phyloP scores from a whole-genome alignment of 1,140 invertebrate species.

The Caerostris darwini region DNA sequence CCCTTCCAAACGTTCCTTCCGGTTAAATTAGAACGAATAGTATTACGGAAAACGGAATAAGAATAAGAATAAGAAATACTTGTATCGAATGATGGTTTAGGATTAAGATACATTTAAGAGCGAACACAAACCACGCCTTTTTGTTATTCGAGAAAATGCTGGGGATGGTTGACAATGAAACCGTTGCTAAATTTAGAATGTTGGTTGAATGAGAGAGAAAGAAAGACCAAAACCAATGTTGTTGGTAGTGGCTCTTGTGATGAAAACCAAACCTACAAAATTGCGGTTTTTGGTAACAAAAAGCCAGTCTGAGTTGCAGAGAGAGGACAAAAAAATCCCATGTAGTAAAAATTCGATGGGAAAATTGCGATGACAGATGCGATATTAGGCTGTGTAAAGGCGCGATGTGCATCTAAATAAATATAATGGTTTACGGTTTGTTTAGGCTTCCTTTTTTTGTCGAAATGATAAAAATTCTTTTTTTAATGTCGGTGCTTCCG shows the following conservation, averaged over 20 bases:
- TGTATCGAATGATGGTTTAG: not conserved
- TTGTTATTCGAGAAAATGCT: slow-evolving; percentile 51
- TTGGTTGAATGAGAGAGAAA: not conserved
- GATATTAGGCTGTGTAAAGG: not conserved
- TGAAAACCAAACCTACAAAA: slow-evolving; percentile 54
- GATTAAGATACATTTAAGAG: slow-evolving; percentile 59
- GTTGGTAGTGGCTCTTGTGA: slow-evolving; percentile 6
- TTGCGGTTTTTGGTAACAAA: slow-evolving; percentile 65
- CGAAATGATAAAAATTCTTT: not conserved
- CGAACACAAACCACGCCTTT: slow-evolving; percentile 49
- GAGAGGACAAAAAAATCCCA: not conserved
- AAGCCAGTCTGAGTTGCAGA: not conserved
- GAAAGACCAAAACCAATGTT: slow-evolving; percentile 45
- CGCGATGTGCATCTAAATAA: not conserved
- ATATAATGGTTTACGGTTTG: not conserved
- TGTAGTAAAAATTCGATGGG: slow-evolving; percentile 46
- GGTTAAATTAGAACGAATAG: slow-evolving; percentile 67
- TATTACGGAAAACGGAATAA: not conserved
- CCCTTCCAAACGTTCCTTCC: slow-evolving; percentile 48
- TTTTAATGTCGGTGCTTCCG: not conserved
- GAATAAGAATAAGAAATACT: not conserved
- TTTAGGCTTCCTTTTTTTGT: not conserved
- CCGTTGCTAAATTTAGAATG: slow-evolving; percentile 63
- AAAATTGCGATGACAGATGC: slow-evolving; percentile 49
- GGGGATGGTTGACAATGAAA: not conserved